Conservation (phyloP, 2,888 invertebrate genomes). For the Sphaerophoria rueppellii region DNA sequence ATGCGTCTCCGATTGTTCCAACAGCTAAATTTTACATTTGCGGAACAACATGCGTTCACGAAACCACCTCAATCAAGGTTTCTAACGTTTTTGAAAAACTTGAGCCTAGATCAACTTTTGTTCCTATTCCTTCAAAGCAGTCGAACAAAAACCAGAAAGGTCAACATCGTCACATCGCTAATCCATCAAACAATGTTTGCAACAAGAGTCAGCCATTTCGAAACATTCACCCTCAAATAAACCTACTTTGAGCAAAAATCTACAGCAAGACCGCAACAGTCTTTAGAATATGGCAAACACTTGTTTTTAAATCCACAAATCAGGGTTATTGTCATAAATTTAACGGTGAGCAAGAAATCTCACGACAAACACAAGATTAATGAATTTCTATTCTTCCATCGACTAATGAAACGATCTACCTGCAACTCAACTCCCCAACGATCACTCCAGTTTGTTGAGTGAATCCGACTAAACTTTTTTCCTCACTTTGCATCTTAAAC, state of each 20-base stretch:
- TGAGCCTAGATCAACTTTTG: neutral
- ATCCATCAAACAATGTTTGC: neutral
- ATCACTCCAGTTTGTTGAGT: conserved; percentile 16
- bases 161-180: neutral
- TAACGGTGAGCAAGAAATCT: conserved; percentile 36
- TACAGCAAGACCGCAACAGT: conserved; percentile 11
- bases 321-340: conserved; percentile 60
- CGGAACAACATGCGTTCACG: too few relatives aligned
- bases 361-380: conserved; percentile 50
- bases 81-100: too few relatives aligned
- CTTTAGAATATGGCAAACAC: conserved; percentile 36
- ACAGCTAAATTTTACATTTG: too few relatives aligned
- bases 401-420: neutral
- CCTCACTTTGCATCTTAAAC: neutral
- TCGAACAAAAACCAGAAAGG: conserved; percentile 22
- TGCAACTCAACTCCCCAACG: neutral
- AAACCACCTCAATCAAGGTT: too few relatives aligned
- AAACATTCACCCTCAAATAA: conserved; percentile 12
- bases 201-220: conserved; percentile 10
- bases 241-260: neutral
- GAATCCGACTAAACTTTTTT: neutral
- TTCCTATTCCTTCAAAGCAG: neutral
- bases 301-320: conserved; percentile 41
- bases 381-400: conserved; percentile 9
- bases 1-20: too few relatives aligned